These are phyloP conservation scores for Silurus asotus DNA, from an alignment of 2,113 vertebrate species.

Conservation along the genomic window DNA sequence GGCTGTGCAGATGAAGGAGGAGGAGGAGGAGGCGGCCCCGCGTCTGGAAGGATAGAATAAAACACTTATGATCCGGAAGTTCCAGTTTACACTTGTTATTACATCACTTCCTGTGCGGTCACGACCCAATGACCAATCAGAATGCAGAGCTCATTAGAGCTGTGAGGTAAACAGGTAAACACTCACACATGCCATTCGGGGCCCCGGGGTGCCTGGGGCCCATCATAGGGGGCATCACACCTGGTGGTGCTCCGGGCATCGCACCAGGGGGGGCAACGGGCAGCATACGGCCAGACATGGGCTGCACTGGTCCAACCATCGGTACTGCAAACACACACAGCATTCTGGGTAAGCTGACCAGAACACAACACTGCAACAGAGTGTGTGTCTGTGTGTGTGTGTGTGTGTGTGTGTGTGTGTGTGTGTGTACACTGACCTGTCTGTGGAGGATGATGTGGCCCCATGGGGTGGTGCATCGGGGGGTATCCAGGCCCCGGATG, in stretches of 20 bases:
- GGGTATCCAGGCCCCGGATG: slow-evolving; percentile 79
- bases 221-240: slow-evolving; percentile 80
- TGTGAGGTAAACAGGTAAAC: not conserved
- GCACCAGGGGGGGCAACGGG: slow-evolving; percentile 63
- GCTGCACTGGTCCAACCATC: slow-evolving; percentile 80
- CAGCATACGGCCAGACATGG: slow-evolving; percentile 84
- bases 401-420: not conserved
- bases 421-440: slow-evolving; percentile 72
- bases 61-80: not conserved
- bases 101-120: not conserved
- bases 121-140: not conserved
- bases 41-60: slow-evolving; percentile 51
- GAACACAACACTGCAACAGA: not conserved
- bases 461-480: slow-evolving; percentile 90
- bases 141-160: not conserved
- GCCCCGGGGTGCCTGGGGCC: slow-evolving; percentile 85
- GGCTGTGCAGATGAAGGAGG: slow-evolving; percentile 64
- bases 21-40: slow-evolving; percentile 59
- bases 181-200: slow-evolving; percentile 94
- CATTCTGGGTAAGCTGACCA: not conserved
- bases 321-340: slow-evolving; percentile 73
- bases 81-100: not conserved
- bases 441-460: slow-evolving; percentile 84
- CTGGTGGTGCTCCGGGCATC: slow-evolving; percentile 60
- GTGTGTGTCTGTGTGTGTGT: not conserved